A percentile compares a stretch with the other conserved stretches of the same genome.
Evolutionary conservation across 53 echinoderm and acorn worm genomes (phyloP).

Genomic region (Mesocentrotus franciscanus): DNA sequence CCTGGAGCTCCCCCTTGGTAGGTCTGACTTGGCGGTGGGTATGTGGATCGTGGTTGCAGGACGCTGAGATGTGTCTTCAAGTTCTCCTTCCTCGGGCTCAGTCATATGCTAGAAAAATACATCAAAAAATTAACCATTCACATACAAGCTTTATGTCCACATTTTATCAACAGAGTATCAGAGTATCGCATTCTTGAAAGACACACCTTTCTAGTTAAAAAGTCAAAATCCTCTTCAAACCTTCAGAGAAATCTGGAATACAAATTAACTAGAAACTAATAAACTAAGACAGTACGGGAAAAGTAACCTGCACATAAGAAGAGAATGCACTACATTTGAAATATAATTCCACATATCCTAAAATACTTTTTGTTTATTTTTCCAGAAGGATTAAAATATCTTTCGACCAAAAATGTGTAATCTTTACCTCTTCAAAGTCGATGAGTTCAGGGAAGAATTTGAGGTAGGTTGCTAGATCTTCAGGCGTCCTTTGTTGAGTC

Average conservation of each 20-base stretch:
- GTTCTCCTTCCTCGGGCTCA: conserved; percentile 69
- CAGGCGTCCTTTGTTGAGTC: conserved; percentile 69
- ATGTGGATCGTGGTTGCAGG: conserved; percentile 67
- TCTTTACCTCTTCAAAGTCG: conserved; percentile 92
- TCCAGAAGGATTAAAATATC: background rate
- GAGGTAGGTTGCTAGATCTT: conserved; percentile 88
- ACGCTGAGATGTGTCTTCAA: conserved; percentile 56
- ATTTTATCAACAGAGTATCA: background rate
- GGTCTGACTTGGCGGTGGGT: conserved; percentile 71
- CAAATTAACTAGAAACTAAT: background rate
- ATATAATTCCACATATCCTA: background rate
- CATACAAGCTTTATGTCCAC: background rate
- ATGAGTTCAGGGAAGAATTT: conserved; percentile 89
- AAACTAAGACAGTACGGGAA: background rate
- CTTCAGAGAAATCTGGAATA: background rate
- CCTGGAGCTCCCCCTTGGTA: conserved; percentile 37
- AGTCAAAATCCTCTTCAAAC: background rate
- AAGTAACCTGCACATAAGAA: background rate
- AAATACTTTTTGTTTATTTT: background rate
- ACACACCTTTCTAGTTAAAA: background rate
- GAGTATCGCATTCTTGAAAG: background rate
- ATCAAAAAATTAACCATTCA: background rate
- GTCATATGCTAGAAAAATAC: conserved; percentile 17
- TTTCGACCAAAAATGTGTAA: background rate
- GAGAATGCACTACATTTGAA: background rate